Percentiles rank a stretch among this genome's conserved stretches.
Conservation (phyloP, 2,888 invertebrate genomes). For the Scaptomyza flava region DNA sequence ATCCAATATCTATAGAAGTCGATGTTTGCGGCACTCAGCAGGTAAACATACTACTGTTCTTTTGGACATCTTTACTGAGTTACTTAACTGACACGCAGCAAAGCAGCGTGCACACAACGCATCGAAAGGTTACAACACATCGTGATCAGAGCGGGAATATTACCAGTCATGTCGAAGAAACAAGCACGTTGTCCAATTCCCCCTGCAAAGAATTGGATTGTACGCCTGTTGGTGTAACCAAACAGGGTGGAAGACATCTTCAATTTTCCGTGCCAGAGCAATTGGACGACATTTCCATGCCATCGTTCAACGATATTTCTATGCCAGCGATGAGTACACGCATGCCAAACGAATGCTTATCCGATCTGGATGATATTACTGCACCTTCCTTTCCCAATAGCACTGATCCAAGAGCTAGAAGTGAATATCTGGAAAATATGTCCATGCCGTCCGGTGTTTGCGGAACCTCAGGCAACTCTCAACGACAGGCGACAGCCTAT, state of each 20-base stretch:
- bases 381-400: not conserved
- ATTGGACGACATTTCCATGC: conserved; percentile 49
- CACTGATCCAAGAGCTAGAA: not conserved
- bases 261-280: conserved; percentile 27
- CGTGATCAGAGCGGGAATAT: conserved; percentile 50
- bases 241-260: not conserved
- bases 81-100: conserved; percentile 8
- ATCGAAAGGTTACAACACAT: conserved; percentile 34
- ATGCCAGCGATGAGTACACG: conserved; percentile 42
- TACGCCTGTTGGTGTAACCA: conserved; percentile 2
- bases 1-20: not conserved
- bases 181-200: conserved; percentile 36
- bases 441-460: conserved; percentile 5
- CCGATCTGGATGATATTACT: conserved; percentile 20
- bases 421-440: conserved; percentile 5
- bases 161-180: conserved; percentile 47
- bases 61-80: not conserved
- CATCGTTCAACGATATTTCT: conserved; percentile 24
- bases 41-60: conserved; percentile 2
- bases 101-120: conserved; percentile 17
- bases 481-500: conserved; percentile 4
- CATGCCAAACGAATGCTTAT: conserved; percentile 5
- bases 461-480: not conserved
- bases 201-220: conserved; percentile 5
- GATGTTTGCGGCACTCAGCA: too few relatives aligned